A percentile compares a stretch with the other conserved stretches of the same genome.
These are phyloP conservation scores for Bambusicola thoracicus DNA, from an alignment of 2,113 vertebrate species.

Conservation along the genomic window DNA sequence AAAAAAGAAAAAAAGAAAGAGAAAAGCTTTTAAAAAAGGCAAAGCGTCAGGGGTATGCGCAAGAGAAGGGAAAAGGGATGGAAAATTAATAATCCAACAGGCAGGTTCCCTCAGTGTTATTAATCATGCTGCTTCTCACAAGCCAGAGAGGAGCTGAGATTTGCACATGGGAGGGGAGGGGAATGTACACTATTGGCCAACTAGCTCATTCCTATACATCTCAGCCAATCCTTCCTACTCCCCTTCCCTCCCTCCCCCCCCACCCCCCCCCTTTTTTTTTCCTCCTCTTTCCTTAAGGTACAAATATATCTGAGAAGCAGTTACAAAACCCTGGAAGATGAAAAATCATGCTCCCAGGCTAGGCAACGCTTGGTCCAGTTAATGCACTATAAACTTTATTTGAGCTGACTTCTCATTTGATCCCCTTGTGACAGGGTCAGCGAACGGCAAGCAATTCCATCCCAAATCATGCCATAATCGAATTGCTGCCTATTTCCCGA, in stretches of 20 bases:
- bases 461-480: constrained; percentile 90
- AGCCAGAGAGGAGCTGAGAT: constrained; percentile 77
- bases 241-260: not conserved
- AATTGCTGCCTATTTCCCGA: constrained; percentile 89
- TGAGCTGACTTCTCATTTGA: constrained; percentile 90
- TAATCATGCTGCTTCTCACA: constrained; percentile 84
- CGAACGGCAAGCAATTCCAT: constrained; percentile 85
- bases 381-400: constrained; percentile 93
- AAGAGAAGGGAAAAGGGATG: constrained; percentile 75
- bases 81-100: constrained; percentile 91
- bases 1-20: not conserved
- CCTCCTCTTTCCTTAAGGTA: constrained; percentile 74
- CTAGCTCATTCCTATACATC: constrained; percentile 80
- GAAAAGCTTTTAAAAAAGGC: constrained; percentile 54
- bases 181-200: constrained; percentile 78
- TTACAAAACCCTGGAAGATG: constrained; percentile 80
- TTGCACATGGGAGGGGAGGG: constrained; percentile 82
- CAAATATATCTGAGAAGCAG: constrained; percentile 81
- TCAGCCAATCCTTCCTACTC: constrained; percentile 81
- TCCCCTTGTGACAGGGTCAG: constrained; percentile 86
- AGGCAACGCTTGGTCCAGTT: constrained; percentile 79
- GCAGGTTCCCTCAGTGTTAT: constrained; percentile 86
- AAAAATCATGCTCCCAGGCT: constrained; percentile 78
- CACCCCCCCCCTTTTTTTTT: not conserved
- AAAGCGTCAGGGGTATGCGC: constrained; percentile 74